Percentiles rank a stretch among this genome's conserved stretches.
Conservation (phyloP, 2,888 invertebrate species). For the Mesorhabditis sp. region DNA sequence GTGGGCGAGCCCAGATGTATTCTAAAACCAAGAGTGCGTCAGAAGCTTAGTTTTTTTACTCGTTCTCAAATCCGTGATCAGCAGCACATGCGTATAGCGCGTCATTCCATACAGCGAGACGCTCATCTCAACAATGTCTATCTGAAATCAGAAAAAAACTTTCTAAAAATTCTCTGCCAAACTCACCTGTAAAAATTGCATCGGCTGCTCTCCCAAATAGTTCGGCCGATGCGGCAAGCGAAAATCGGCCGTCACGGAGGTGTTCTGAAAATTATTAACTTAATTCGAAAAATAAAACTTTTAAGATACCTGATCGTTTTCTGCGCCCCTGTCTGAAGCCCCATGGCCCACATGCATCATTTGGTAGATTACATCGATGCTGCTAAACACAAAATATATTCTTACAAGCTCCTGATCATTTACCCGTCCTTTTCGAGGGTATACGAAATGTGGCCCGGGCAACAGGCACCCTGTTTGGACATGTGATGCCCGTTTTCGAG, state of each 20-base stretch:
- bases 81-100: neutral
- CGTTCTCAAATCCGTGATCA: slow-evolving; percentile 4
- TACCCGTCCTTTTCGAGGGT: slow-evolving; percentile 1
- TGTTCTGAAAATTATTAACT: neutral
- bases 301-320: neutral
- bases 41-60: neutral
- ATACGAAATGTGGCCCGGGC: neutral
- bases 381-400: neutral
- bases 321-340: neutral
- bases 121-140: slow-evolving; percentile 4
- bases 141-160: neutral
- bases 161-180: too few relatives aligned
- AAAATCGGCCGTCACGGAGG: neutral
- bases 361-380: slow-evolving; percentile 1
- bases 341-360: slow-evolving; percentile 2
- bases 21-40: neutral
- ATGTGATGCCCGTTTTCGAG: neutral
- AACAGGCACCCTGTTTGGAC: neutral
- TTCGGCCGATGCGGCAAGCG: neutral
- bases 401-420: neutral
- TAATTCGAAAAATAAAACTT: neutral
- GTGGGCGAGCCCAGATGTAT: slow-evolving; percentile 3
- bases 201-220: neutral
- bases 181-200: slow-evolving; percentile 3
- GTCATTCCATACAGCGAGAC: slow-evolving; percentile 5